Evolutionary conservation across 2,797 vertebrate genomes (phyloP).

Genomic region (Lithobates pipiens): DNA sequence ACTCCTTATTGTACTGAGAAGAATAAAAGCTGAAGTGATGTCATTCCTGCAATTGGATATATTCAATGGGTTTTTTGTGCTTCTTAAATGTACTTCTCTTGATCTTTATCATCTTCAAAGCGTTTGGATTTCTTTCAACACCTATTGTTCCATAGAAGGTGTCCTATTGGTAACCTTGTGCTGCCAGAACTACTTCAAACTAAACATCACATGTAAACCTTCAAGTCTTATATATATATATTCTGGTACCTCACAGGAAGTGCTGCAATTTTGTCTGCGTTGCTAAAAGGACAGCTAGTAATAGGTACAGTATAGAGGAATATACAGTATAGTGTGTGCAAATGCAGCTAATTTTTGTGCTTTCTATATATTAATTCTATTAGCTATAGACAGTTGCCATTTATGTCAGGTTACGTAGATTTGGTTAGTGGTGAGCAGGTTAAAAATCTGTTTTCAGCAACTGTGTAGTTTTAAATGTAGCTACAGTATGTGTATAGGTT

Average conservation of each 20-base stretch:
- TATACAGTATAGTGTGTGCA: too few species aligned
- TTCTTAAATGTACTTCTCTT: constrained; percentile 55
- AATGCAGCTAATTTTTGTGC: too few species aligned
- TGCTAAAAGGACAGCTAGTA: neutral
- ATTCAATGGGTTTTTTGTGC: constrained; percentile 34
- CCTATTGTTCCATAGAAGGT: constrained; percentile 50
- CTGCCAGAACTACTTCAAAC: constrained; percentile 33
- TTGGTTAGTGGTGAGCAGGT: too few species aligned
- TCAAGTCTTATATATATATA: constrained; percentile 28
- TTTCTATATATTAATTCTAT: too few species aligned
- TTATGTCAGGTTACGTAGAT: too few species aligned
- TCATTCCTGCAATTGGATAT: constrained; percentile 25
- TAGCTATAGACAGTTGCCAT: too few species aligned
- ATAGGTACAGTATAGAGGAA: neutral
- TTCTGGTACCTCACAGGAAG: neutral
- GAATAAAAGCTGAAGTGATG: constrained; percentile 62
- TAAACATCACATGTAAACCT: constrained; percentile 29
- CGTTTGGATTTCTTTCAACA: constrained; percentile 56
- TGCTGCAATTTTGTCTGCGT: neutral
- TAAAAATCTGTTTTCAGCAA: too few species aligned
- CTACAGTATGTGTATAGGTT: too few species aligned
- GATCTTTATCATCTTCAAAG: constrained; percentile 55
- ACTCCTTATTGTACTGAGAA: constrained; percentile 42
- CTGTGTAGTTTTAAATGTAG: too few species aligned
- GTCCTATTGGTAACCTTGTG: constrained; percentile 57